phyloP scores from a whole-genome alignment of 2,113 vertebrate genomes.

The Equus quagga region DNA sequence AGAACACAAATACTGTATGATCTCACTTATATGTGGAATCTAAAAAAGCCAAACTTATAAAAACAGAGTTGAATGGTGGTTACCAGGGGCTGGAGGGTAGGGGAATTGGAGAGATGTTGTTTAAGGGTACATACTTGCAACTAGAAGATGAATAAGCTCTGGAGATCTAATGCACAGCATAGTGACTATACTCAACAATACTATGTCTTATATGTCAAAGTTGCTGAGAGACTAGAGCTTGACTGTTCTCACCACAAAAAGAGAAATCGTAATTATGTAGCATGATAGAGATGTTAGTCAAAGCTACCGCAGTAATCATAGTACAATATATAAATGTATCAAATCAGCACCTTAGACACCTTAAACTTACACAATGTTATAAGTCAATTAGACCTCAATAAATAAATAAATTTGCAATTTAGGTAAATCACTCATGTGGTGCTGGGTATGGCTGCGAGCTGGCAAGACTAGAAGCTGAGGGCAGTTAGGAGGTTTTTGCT shows the following conservation, averaged over 20 bases:
- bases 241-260: neutral
- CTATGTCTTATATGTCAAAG: neutral
- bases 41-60: neutral
- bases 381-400: neutral
- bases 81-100: neutral
- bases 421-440: neutral
- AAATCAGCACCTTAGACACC: neutral
- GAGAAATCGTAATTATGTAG: neutral
- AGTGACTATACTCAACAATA: neutral
- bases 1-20: neutral
- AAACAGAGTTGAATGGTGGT: neutral
- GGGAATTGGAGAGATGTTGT: neutral
- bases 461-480: neutral
- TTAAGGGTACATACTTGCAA: neutral
- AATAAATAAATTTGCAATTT: neutral
- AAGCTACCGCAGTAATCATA: neutral
- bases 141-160: neutral
- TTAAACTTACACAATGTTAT: neutral
- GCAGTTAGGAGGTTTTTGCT: neutral
- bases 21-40: neutral
- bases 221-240: neutral
- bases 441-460: neutral
- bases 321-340: neutral
- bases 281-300: neutral
- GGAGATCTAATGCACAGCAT: neutral